Evolutionary conservation across 2,797 vertebrate species (phyloP).

Genomic region (Lepus townsendii): DNA sequence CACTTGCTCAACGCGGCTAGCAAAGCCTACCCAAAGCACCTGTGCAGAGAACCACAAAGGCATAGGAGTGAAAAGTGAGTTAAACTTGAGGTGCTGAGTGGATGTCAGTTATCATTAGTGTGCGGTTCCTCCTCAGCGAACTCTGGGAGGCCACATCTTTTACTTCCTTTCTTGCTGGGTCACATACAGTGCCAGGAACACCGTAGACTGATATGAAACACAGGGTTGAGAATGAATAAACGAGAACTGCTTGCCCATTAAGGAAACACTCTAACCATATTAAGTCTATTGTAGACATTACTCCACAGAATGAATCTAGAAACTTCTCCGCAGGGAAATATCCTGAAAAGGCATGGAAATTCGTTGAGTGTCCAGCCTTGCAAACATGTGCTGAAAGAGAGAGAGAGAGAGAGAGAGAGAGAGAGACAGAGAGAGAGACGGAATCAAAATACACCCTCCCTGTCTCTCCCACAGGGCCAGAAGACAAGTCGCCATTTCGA

Average conservation of each 20-base stretch:
- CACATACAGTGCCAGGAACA: background rate
- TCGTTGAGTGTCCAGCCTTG: background rate
- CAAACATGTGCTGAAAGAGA: background rate
- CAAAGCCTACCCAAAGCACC: background rate
- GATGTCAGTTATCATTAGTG: background rate
- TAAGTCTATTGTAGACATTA: slow-evolving; percentile 2
- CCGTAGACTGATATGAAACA: background rate
- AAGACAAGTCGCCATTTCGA: background rate
- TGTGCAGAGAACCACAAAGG: slow-evolving; percentile 19
- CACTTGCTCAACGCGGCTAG: background rate
- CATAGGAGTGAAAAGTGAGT: slow-evolving; percentile 10
- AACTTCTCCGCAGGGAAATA: background rate
- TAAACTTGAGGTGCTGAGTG: background rate
- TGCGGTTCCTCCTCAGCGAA: background rate
- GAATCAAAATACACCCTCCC: background rate
- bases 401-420: background rate
- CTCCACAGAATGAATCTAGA: slow-evolving; percentile 11
- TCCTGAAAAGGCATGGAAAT: background rate
- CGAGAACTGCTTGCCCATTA: slow-evolving; percentile 34
- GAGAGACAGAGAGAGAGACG: too few relatives aligned
- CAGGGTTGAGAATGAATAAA: slow-evolving; percentile 51
- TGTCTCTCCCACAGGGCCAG: background rate
- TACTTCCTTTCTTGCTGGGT: slow-evolving; percentile 66
- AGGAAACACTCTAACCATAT: slow-evolving; percentile 16
- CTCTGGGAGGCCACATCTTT: background rate